These are phyloP conservation scores for Amphipoea lucens DNA, from an alignment of 2,888 invertebrate species.

Conservation along the genomic window DNA sequence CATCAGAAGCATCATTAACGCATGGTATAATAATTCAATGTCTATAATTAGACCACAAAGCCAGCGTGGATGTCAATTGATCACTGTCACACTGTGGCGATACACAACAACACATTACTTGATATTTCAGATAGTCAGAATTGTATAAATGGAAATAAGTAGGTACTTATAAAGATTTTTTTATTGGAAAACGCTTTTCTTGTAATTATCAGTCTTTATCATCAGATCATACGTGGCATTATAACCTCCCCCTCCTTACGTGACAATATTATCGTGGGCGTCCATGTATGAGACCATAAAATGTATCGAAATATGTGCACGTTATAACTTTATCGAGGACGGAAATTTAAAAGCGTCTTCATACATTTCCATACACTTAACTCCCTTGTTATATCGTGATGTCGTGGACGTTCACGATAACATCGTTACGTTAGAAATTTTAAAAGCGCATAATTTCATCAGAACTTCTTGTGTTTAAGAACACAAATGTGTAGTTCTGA, in stretches of 20 bases:
- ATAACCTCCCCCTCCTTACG: not conserved
- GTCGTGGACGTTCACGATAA: too few species aligned
- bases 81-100: conserved; percentile 21
- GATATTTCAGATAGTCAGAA: conserved; percentile 7
- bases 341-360: too few species aligned
- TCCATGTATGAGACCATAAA: too few species aligned
- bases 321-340: too few species aligned
- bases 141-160: not conserved
- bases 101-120: conserved; percentile 12
- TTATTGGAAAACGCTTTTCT: not conserved
- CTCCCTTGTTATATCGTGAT: too few species aligned
- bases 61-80: conserved; percentile 30
- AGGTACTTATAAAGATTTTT: not conserved
- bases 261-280: too few species aligned
- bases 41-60: conserved; percentile 42
- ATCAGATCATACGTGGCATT: not conserved
- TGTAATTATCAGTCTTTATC: not conserved
- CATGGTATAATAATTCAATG: conserved; percentile 39
- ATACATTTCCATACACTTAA: too few species aligned
- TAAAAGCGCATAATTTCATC: not conserved
- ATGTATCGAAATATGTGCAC: too few species aligned
- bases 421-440: too few species aligned
- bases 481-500: not conserved
- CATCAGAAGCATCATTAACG: conserved; percentile 29
- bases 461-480: not conserved